phyloP scores from a whole-genome alignment of 2,888 invertebrate species.

The Lithophane leautieri region DNA sequence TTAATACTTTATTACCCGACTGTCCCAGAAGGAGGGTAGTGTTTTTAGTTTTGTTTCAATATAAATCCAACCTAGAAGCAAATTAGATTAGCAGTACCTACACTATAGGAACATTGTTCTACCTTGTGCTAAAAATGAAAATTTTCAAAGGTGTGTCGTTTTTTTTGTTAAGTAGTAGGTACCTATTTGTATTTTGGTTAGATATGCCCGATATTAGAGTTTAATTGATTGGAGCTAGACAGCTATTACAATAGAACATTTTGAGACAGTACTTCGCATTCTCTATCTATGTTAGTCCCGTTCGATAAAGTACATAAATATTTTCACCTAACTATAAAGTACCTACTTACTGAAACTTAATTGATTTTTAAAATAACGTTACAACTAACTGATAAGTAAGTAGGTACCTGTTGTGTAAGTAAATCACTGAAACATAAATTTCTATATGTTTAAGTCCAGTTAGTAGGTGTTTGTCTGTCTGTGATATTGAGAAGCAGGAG shows the following conservation, averaged over 20 bases:
- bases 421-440: conserved; percentile 23
- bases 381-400: conserved; percentile 7
- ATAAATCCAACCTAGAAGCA: background rate
- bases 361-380: conserved; percentile 2
- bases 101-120: background rate
- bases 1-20: conserved; percentile 24
- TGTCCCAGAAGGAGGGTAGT: no score
- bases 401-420: background rate
- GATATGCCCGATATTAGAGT: background rate
- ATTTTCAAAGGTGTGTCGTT: background rate
- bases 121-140: background rate
- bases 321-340: background rate
- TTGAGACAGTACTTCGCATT: background rate
- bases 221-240: background rate
- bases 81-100: background rate
- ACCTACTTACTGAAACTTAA: background rate
- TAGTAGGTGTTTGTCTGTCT: conserved; percentile 31
- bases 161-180: background rate
- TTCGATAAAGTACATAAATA: conserved; percentile 4
- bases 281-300: conserved; percentile 29
- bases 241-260: conserved; percentile 8
- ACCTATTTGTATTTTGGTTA: background rate
- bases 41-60: conserved; percentile 20
- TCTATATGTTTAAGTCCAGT: conserved; percentile 7
- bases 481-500: conserved; percentile 67